These are phyloP conservation scores for Mactromeris polynyma DNA, from an alignment of 2,888 invertebrate genomes.

Conservation along the genomic window DNA sequence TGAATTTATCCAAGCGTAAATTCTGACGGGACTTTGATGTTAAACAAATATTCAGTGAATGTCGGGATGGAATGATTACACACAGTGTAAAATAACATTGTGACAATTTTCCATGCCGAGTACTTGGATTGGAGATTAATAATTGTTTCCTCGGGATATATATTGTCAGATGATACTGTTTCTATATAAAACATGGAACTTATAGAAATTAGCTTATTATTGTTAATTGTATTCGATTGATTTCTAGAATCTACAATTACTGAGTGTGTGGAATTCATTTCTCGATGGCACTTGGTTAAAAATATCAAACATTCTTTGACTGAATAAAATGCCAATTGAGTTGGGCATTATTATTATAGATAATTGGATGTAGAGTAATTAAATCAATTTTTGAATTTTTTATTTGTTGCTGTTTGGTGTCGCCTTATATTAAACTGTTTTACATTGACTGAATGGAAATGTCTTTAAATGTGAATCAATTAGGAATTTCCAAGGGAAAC, in stretches of 20 bases:
- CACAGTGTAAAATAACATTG: neutral
- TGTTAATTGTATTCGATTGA: neutral
- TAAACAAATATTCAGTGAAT: neutral
- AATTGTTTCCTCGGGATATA: neutral
- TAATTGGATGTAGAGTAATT: too few species aligned
- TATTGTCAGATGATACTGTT: neutral
- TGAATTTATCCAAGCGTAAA: neutral
- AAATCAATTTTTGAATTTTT: too few species aligned
- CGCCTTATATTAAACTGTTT: too few species aligned
- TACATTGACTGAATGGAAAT: too few species aligned
- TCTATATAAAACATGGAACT: neutral
- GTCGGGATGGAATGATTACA: neutral
- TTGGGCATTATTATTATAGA: too few species aligned
- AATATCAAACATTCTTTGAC: neutral
- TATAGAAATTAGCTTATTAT: neutral
- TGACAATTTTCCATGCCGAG: neutral
- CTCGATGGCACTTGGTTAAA: neutral
- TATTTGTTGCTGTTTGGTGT: too few species aligned
- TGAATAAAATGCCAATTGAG: too few species aligned
- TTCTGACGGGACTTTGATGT: constrained; percentile 8
- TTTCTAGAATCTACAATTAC: neutral
- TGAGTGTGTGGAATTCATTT: neutral
- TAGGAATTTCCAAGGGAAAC: too few species aligned
- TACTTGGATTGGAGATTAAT: neutral
- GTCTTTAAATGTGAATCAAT: too few species aligned